Percentiles rank a stretch among this genome's conserved stretches.
Conservation (phyloP, 2,113 vertebrate genomes). For the Aspidoscelis tigris region DNA sequence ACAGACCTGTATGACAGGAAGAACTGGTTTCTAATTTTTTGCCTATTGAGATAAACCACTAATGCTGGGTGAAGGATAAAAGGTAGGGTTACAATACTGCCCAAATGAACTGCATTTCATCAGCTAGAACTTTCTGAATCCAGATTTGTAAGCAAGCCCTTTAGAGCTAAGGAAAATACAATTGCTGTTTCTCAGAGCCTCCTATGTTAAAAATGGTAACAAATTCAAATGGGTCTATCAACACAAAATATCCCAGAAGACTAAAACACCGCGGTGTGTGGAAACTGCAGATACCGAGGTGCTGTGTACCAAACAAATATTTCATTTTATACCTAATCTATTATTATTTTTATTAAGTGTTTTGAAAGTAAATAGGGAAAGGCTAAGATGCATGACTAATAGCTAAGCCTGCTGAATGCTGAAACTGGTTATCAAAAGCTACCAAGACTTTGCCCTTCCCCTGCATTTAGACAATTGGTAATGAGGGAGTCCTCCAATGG, state of each 20-base stretch:
- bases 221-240: slow-evolving; percentile 88
- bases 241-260: slow-evolving; percentile 87
- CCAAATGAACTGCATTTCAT: slow-evolving; percentile 82
- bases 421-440: slow-evolving; percentile 95
- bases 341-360: slow-evolving; percentile 95
- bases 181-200: slow-evolving; percentile 81
- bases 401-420: slow-evolving; percentile 97
- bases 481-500: slow-evolving; percentile 91
- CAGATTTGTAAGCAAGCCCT: slow-evolving; percentile 86
- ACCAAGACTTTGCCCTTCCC: slow-evolving; percentile 92
- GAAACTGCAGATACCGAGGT: slow-evolving; percentile 89
- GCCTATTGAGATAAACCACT: slow-evolving; percentile 84
- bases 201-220: slow-evolving; percentile 87
- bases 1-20: slow-evolving; percentile 80
- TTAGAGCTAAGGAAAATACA: slow-evolving; percentile 83
- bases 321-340: slow-evolving; percentile 88
- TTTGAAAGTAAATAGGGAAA: slow-evolving; percentile 92
- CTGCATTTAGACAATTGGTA: slow-evolving; percentile 97
- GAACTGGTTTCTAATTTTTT: slow-evolving; percentile 86
- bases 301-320: slow-evolving; percentile 88
- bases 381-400: slow-evolving; percentile 97
- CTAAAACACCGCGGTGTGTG: slow-evolving; percentile 83
- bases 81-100: slow-evolving; percentile 83
- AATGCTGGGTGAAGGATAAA: slow-evolving; percentile 83
- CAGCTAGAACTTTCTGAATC: slow-evolving; percentile 85